Evolutionary conservation across 2,113 vertebrate species (phyloP), one percentile per base, ranked within the genome.

Genomic region (Platysteira castanea): DNA sequence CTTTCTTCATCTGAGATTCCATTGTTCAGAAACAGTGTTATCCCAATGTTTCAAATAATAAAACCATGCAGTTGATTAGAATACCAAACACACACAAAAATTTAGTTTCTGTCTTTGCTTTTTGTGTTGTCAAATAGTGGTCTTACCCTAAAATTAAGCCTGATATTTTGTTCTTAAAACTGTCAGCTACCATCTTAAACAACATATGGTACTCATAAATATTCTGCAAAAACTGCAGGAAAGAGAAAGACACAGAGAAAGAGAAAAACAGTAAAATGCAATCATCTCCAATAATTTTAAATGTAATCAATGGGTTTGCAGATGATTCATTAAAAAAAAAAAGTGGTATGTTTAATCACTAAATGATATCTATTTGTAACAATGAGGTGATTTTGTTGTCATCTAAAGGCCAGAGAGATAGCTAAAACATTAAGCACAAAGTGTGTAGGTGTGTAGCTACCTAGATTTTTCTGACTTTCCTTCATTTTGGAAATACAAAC

Each of bases 221-320:
- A 94, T 67, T 84, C 92, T 92, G 92, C 84, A 94, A 37, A 95
- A 90, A 95, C 44, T 88, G 65, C 77, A 84, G 75, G 90, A 63
- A 91, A 95, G 64, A 90, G n/a, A 97, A 88, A 93, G 80, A 86
- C 37, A 97, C 74, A 90, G 63, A 93, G n/a, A 90, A 70, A 87
- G 57, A 93, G 30, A 83, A 54, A 91, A 82, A 71, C 90, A 95
- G 75, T 68, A 82, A 93, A 94, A 91, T 87, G 85, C 91, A 86
- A 23, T 73, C 3, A 88, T 87, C 79, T 87, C 59, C 47, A 79
- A 37, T 85, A 71, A 37, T 69, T 93, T 91, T 37, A 67, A 31
- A 90, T 53, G 70, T 44, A 93, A 77, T 87, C 50, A 85, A 85
- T 86, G 94, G 30, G n/a, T 74, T 91, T 94, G 87, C 42, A 90